Evolutionary conservation across 2,797 vertebrate genomes (phyloP).

Genomic region (Neomorphus geoffroyi): DNA sequence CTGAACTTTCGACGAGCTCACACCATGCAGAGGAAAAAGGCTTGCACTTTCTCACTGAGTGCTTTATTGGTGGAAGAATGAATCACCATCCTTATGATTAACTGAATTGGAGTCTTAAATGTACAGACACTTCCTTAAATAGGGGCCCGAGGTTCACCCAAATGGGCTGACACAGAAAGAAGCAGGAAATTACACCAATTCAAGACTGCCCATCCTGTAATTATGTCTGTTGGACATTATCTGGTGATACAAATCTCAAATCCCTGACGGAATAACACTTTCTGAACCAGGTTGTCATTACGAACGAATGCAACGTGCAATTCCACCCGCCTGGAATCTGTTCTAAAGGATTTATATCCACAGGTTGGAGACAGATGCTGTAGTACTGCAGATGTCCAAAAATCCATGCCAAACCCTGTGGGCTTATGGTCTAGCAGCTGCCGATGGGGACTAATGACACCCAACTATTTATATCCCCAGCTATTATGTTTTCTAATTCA

Average conservation of each 20-base stretch:
- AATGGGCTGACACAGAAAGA: background rate
- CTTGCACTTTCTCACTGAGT: background rate
- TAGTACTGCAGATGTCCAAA: slow-evolving; percentile 6
- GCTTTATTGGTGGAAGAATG: background rate
- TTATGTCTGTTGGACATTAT: background rate
- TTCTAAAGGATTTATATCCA: background rate
- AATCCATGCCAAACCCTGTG: background rate
- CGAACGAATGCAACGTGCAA: background rate
- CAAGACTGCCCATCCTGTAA: background rate
- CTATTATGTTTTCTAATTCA: slow-evolving; percentile 49
- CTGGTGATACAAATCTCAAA: slow-evolving; percentile 1
- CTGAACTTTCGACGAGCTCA: background rate
- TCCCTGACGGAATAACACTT: slow-evolving; percentile 1
- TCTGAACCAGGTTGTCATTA: background rate
- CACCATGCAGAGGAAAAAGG: background rate
- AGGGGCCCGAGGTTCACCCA: background rate
- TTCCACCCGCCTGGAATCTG: background rate
- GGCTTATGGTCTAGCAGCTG: background rate
- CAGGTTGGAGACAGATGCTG: slow-evolving; percentile 14
- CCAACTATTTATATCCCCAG: slow-evolving; percentile 5
- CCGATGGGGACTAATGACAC: slow-evolving; percentile 5
- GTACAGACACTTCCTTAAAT: background rate
- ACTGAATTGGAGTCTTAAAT: background rate
- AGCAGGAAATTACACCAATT: slow-evolving; percentile 11
- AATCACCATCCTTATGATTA: background rate